Percentiles rank a stretch among this genome's conserved stretches.
phyloP scores from a whole-genome alignment of 2,797 vertebrate species.

The Sebastes oblongus region DNA sequence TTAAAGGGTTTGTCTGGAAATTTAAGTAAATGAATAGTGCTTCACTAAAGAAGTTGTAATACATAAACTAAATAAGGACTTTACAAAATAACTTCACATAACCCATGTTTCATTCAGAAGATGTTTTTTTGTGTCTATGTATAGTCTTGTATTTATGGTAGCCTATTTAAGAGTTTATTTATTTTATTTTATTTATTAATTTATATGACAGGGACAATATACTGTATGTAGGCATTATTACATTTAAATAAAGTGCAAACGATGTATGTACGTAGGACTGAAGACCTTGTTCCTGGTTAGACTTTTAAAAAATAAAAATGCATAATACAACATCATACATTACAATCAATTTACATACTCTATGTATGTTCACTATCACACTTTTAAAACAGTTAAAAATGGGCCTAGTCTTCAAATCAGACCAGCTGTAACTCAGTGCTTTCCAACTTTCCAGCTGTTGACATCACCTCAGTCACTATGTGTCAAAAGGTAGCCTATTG shows the following conservation, averaged over 20 bases:
- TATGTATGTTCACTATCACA: background rate
- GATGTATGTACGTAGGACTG: too few species aligned
- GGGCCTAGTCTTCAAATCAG: background rate
- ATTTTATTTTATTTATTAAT: too few species aligned
- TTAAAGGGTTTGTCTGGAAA: background rate
- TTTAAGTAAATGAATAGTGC: background rate
- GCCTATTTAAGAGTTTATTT: background rate
- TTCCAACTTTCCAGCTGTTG: background rate
- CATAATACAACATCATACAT: background rate
- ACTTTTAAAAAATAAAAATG: too few species aligned
- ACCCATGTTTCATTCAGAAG: background rate
- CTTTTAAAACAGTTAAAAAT: background rate
- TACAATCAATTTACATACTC: too few species aligned
- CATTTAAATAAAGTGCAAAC: too few species aligned
- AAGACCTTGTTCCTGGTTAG: too few species aligned
- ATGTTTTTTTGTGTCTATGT: background rate
- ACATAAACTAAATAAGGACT: background rate
- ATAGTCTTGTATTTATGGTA: background rate
- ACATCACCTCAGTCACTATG: background rate
- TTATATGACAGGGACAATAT: too few species aligned
- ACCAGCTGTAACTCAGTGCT: background rate
- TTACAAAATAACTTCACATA: background rate
- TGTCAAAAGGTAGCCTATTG: constrained; percentile 6
- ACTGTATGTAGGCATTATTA: too few species aligned
- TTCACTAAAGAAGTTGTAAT: background rate